Evolutionary conservation across 2,113 vertebrate species (phyloP).

Genomic region (Toxotes jaculatrix): DNA sequence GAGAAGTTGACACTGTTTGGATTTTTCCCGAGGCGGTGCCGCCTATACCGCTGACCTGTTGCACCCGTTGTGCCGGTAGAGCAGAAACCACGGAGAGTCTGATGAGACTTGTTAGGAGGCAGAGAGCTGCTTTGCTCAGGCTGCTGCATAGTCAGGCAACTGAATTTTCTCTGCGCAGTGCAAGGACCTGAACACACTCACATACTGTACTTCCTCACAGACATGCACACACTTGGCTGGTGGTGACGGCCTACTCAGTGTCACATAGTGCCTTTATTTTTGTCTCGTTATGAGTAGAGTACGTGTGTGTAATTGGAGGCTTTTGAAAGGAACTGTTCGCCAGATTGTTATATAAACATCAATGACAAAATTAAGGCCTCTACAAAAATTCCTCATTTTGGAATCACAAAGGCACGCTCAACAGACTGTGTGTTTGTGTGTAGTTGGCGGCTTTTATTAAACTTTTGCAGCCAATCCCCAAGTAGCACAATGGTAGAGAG

Average conservation of each 20-base stretch:
- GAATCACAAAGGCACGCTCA: conserved; percentile 33
- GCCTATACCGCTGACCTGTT: conserved; percentile 42
- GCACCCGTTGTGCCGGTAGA: conserved; percentile 18
- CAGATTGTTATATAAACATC: conserved; percentile 41
- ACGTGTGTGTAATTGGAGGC: conserved; percentile 36
- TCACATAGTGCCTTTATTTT: conserved; percentile 27
- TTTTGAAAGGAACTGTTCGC: conserved; percentile 10
- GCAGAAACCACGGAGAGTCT: conserved; percentile 20
- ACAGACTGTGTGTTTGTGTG: conserved; percentile 28
- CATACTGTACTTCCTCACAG: conserved; percentile 13
- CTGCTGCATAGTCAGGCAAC: conserved; percentile 44
- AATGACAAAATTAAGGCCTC: conserved; percentile 60
- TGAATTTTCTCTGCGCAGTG: conserved; percentile 42
- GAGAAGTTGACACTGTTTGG: conserved; percentile 13
- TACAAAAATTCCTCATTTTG: conserved; percentile 51
- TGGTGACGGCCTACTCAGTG: conserved; percentile 2
- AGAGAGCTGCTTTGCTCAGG: conserved; percentile 18
- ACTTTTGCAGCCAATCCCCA: conserved; percentile 66
- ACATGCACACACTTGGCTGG: background rate
- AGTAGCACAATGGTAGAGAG: conserved; percentile 60
- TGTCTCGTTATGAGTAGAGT: conserved; percentile 1
- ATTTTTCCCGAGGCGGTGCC: background rate
- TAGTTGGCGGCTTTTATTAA: conserved; percentile 75
- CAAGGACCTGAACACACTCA: conserved; percentile 5
- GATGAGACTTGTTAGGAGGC: conserved; percentile 69